Conservation (phyloP, 2,888 invertebrate species). For the Fragum whitleyi region DNA sequence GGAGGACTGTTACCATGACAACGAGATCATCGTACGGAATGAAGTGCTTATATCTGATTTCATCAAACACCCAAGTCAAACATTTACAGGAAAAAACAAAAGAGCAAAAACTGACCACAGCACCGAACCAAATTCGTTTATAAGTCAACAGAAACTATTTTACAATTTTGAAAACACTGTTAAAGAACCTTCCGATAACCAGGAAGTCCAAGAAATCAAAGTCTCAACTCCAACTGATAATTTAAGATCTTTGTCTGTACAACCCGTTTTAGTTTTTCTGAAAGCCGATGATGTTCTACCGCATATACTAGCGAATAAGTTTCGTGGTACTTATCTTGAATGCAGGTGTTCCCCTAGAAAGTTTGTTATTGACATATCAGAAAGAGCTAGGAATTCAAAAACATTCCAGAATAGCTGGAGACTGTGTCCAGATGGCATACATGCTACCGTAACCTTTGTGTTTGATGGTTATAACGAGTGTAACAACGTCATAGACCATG, state of each 20-base stretch:
- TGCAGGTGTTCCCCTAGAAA: slow-evolving; percentile 70
- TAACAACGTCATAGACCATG: slow-evolving; percentile 55
- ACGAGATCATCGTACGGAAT: slow-evolving; percentile 13
- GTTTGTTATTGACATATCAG: slow-evolving; percentile 69
- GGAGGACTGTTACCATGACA: slow-evolving; percentile 38
- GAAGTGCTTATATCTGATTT: slow-evolving; percentile 18
- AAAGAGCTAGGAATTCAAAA: slow-evolving; percentile 30
- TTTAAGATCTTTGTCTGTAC: background rate
- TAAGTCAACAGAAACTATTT: background rate
- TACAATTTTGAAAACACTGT: background rate
- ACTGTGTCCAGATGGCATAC: background rate
- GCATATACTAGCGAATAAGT: slow-evolving; percentile 44
- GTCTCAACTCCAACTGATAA: background rate
- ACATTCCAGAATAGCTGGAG: slow-evolving; percentile 17
- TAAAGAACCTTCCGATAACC: background rate
- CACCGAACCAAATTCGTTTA: background rate
- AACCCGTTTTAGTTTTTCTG: slow-evolving; percentile 58
- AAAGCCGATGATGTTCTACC: slow-evolving; percentile 44
- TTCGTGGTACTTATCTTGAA: slow-evolving; percentile 55
- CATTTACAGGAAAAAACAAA: background rate
- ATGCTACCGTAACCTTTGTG: slow-evolving; percentile 49
- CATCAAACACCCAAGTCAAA: slow-evolving; percentile 18
- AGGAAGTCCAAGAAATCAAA: background rate
- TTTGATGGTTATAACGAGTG: slow-evolving; percentile 59
- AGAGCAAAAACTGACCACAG: background rate